phyloP scores from a whole-genome alignment of 2,113 vertebrate genomes.

The Triplophysa dalaica region DNA sequence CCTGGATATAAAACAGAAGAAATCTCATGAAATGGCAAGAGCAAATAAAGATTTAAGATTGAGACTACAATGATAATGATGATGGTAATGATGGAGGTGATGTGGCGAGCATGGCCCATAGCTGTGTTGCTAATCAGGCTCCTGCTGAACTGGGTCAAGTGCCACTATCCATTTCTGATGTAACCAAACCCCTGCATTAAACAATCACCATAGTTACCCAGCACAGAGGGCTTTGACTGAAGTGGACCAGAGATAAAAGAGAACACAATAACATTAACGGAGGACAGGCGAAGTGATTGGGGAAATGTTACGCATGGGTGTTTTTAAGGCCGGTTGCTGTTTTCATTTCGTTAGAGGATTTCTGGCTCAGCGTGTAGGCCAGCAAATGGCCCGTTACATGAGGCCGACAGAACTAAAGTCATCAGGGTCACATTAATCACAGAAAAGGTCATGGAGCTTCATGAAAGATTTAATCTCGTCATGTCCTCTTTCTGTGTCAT shows the following conservation, averaged over 20 bases:
- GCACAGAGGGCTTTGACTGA: slow-evolving; percentile 13
- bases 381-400: background rate
- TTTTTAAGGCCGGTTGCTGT: background rate
- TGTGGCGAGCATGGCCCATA: slow-evolving; percentile 4
- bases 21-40: background rate
- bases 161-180: slow-evolving; percentile 29
- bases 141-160: slow-evolving; percentile 41
- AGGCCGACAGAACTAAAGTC: background rate
- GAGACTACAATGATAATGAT: slow-evolving; percentile 3
- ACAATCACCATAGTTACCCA: slow-evolving; percentile 40
- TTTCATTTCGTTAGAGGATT: background rate
- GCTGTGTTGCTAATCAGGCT: slow-evolving; percentile 39
- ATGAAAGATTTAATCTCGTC: slow-evolving; percentile 5
- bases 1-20: background rate
- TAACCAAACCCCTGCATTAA: slow-evolving; percentile 24
- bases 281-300: slow-evolving; percentile 2
- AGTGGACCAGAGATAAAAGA: slow-evolving; percentile 33
- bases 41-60: background rate
- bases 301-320: background rate
- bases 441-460: background rate
- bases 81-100: slow-evolving; percentile 28
- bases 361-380: background rate
- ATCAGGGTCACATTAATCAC: slow-evolving; percentile 35
- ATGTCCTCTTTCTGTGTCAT: background rate
- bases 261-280: slow-evolving; percentile 27